Base-by-base conservation (phyloP, 2,113 vertebrate species). In the Bos taurus region DNA sequence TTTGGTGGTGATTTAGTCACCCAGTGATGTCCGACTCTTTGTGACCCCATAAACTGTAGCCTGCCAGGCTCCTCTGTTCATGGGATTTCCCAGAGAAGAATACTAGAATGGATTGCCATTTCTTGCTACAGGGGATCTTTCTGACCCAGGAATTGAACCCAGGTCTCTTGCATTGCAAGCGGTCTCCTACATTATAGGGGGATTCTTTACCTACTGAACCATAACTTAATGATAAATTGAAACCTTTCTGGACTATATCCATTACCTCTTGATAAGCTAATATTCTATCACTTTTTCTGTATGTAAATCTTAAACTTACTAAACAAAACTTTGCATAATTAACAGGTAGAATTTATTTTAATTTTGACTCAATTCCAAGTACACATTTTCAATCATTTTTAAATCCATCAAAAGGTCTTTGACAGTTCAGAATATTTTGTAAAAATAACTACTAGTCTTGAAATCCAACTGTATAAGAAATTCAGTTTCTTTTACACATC, bases 341-440 rank as follows among this genome's bases (percentile, higher is more conserved):
- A 40, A 83, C 40, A 92, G 28, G 16, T 46, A 11, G 25, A 85
- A 90, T 95, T 92, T 93, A 71, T 89, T 90, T 93, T 71, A 64
- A 84, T 90, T 96, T 88, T 43, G 64, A 6, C 5, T 90, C 59
- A 56, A 21, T 81, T 91, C 15, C 64, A 92, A 48, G 50, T 67
- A 84, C 3, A 84, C 7, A 78, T 78, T 97, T 95, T 87, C 16
- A 91, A 30, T 91, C 52, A 95, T 96, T 90, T 97, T 36, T 56
- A 82, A 90, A 19, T 84, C 21, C 17, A 95, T 59, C 10, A 56
- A n/a, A 54, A 59, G 5, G 16, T 71, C 48, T 78, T 50, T 50
- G 10, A 90, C 1, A 88, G 36, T 77, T 92, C 23, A 80, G 43
- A 64, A 28, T 88, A 67, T 80, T 89, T 88, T 77, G 10, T 36